These are phyloP conservation scores for Calliphora vicina DNA, from an alignment of 1,140 invertebrate species.

Conservation along the genomic window DNA sequence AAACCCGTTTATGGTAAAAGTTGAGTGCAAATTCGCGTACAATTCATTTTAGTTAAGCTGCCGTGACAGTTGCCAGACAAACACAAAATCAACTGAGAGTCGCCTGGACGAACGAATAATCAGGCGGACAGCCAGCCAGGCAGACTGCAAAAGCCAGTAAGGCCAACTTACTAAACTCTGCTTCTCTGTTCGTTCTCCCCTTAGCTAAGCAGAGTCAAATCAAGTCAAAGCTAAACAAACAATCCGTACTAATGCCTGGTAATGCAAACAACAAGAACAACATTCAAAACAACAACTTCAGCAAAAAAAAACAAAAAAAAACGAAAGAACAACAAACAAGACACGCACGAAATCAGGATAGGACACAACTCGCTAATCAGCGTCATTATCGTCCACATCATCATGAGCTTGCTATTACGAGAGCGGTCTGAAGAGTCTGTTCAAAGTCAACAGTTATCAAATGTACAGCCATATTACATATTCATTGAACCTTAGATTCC, in stretches of 20 bases:
- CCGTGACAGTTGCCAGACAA: constrained; percentile 31
- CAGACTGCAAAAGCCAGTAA: not conserved
- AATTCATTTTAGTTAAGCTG: constrained; percentile 27
- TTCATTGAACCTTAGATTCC: too few relatives aligned
- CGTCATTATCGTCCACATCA: not conserved
- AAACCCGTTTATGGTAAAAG: constrained; percentile 28
- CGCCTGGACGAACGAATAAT: not conserved
- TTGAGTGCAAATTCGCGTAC: constrained; percentile 31
- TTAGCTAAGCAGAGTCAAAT: too few relatives aligned
- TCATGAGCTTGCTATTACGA: not conserved
- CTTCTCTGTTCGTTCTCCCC: not conserved
- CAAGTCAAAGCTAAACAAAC: not conserved
- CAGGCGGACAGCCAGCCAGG: not conserved
- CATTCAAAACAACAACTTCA: not conserved
- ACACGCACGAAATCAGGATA: constrained; percentile 26
- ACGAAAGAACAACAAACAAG: not conserved
- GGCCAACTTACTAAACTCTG: not conserved
- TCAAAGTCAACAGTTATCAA: too few relatives aligned
- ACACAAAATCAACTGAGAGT: not conserved
- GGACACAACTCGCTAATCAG: constrained; percentile 16
- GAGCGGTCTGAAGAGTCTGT: too few relatives aligned
- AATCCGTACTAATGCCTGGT: not conserved
- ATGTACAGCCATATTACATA: too few relatives aligned
- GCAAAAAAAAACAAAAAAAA: not conserved
- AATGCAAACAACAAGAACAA: not conserved